Conservation (phyloP, 1,140 invertebrate genomes). For the Sarcophaga bullata region DNA sequence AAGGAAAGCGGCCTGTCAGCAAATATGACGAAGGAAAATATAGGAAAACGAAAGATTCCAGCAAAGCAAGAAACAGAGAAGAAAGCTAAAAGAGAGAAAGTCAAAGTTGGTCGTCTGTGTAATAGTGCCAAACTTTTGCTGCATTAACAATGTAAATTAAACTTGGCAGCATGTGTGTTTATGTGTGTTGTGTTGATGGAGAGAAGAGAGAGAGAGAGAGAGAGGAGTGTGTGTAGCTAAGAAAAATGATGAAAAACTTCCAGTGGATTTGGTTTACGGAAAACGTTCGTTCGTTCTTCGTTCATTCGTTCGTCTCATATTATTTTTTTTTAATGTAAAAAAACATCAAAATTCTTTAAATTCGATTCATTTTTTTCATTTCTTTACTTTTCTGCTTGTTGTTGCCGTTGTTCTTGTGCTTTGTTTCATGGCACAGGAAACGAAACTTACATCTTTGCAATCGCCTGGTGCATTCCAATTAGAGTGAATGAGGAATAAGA, state of each 20-base stretch:
- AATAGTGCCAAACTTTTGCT: slow-evolving; percentile 29
- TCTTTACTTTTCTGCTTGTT: background rate
- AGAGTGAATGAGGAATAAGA: background rate
- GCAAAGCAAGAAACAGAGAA: too few relatives aligned
- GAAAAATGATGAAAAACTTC: background rate
- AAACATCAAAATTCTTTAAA: background rate
- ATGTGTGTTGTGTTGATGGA: too few relatives aligned
- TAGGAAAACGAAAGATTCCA: background rate
- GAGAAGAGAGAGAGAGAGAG: too few relatives aligned
- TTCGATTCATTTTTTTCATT: background rate
- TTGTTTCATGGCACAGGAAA: slow-evolving; percentile 13
- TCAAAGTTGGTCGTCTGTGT: slow-evolving; percentile 33
- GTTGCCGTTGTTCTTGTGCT: too few relatives aligned
- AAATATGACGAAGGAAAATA: slow-evolving; percentile 8
- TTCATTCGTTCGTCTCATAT: too few relatives aligned
- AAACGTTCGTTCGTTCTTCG: slow-evolving; percentile 1
- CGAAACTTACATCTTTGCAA: slow-evolving; percentile 34
- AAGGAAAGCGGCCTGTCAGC: slow-evolving; percentile 18
- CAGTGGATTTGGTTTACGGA: slow-evolving; percentile 14
- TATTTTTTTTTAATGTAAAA: slow-evolving; percentile 8
- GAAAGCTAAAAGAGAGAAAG: background rate
- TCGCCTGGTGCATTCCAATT: slow-evolving; percentile 31
- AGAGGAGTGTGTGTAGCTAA: background rate
- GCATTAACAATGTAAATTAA: background rate
- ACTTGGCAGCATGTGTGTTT: background rate